phyloP scores from a whole-genome alignment of 2,113 vertebrate species.

The Axis porcinus region DNA sequence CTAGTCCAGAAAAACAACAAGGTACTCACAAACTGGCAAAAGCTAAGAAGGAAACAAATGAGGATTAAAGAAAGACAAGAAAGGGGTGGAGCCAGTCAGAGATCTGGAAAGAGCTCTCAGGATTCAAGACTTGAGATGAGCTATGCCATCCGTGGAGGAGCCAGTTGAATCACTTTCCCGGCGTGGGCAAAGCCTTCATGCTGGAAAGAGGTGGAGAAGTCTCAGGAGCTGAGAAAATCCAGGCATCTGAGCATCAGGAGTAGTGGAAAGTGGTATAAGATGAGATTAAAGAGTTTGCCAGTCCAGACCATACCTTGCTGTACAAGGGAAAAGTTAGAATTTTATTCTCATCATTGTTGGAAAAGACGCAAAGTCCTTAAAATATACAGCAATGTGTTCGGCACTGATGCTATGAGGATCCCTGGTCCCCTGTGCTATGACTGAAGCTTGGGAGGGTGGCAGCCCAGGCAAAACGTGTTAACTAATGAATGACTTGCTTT shows the following conservation, averaged over 20 bases:
- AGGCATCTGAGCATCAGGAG: neutral
- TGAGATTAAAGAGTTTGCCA: neutral
- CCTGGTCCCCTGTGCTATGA: neutral
- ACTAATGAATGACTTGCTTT: neutral
- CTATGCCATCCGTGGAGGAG: neutral
- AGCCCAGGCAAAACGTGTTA: neutral
- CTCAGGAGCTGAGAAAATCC: neutral
- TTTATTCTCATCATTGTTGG: neutral
- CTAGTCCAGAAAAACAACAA: neutral
- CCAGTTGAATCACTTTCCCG: accelerated
- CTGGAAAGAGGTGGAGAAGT: neutral
- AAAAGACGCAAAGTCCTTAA: neutral
- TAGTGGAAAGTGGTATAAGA: neutral
- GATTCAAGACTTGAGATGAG: neutral
- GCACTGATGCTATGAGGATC: neutral
- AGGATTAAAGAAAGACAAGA: neutral
- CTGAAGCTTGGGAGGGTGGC: neutral
- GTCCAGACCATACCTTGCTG: neutral
- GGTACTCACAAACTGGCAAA: neutral
- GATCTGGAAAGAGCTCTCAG: neutral
- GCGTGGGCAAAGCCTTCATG: neutral
- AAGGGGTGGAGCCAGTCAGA: accelerated
- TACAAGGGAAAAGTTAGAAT: neutral
- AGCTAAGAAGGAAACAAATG: neutral
- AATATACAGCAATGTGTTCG: accelerated